Percentiles rank a stretch among this genome's conserved stretches.
Conservation (phyloP, 1,140 invertebrate species). For the Teleogryllus occipitalis region DNA sequence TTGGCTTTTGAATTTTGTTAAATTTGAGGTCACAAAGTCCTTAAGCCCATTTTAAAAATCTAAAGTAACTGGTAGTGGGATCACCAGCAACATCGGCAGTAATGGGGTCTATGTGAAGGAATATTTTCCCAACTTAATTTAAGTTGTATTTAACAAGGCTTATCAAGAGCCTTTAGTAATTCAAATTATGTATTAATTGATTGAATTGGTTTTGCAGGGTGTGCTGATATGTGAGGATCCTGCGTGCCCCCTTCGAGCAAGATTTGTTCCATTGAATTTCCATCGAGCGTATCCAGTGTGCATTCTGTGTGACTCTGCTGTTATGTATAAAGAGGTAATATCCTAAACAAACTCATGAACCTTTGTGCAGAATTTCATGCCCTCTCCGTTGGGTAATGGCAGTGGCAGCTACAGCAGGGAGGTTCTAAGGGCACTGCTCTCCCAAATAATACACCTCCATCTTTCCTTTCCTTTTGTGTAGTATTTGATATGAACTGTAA, state of each 20-base stretch:
- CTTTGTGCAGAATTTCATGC: too few species aligned
- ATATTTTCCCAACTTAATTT: background rate
- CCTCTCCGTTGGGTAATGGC: too few species aligned
- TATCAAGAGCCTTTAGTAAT: background rate
- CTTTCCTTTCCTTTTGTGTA: too few species aligned
- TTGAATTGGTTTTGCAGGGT: slow-evolving; percentile 36
- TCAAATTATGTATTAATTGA: background rate
- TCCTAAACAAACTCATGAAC: too few species aligned
- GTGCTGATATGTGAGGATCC: slow-evolving; percentile 85
- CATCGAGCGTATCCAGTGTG: slow-evolving; percentile 63
- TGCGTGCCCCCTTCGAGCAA: slow-evolving; percentile 61
- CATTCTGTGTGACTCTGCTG: slow-evolving; percentile 58
- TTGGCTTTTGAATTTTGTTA: too few species aligned
- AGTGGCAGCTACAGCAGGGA: too few species aligned
- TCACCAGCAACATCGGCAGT: background rate
- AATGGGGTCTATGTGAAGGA: background rate
- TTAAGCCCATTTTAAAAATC: background rate
- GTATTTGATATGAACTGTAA: too few species aligned
- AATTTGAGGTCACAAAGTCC: background rate
- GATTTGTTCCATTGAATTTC: slow-evolving; percentile 51
- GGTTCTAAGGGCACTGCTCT: too few species aligned
- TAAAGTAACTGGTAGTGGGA: background rate
- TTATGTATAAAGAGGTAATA: slow-evolving; percentile 58
- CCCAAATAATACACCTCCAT: too few species aligned
- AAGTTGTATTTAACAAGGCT: background rate